These are phyloP conservation scores for Hyaena hyaena DNA, from an alignment of 2,113 vertebrate species.

Conservation along the genomic window DNA sequence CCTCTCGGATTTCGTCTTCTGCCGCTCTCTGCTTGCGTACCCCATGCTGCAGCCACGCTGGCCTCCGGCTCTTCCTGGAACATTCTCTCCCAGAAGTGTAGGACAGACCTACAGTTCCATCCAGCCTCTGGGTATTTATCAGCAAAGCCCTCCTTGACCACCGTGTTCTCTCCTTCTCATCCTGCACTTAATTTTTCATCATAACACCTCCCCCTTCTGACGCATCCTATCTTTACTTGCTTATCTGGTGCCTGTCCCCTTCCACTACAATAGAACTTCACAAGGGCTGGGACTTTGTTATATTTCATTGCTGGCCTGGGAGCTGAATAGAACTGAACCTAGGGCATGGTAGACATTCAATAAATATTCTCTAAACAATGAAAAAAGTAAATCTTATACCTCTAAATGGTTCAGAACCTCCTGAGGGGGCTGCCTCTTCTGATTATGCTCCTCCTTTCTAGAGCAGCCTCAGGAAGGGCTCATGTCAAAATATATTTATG, in stretches of 20 bases:
- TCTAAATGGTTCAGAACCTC: background rate
- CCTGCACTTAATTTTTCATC: background rate
- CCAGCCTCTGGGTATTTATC: background rate
- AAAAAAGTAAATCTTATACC: background rate
- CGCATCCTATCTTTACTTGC: background rate
- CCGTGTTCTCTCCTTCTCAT: background rate
- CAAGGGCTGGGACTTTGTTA: background rate
- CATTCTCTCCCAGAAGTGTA: background rate
- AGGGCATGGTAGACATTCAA: background rate
- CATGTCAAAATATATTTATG: background rate
- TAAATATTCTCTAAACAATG: background rate
- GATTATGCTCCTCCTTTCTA: background rate
- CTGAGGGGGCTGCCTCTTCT: background rate
- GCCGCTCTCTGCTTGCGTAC: background rate
- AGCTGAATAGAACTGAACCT: background rate
- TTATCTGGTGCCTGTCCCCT: background rate
- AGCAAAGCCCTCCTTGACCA: background rate
- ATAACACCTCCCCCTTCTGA: background rate
- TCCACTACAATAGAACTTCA: background rate
- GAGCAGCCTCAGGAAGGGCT: background rate
- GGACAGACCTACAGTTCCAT: background rate
- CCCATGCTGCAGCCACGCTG: accelerated
- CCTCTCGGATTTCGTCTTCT: background rate
- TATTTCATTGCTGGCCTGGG: background rate
- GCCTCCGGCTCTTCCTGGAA: background rate